A percentile compares a stretch with the other conserved stretches of the same genome.
Conservation (phyloP, 2,113 vertebrate genomes). For the Elgaria multicarinata region DNA sequence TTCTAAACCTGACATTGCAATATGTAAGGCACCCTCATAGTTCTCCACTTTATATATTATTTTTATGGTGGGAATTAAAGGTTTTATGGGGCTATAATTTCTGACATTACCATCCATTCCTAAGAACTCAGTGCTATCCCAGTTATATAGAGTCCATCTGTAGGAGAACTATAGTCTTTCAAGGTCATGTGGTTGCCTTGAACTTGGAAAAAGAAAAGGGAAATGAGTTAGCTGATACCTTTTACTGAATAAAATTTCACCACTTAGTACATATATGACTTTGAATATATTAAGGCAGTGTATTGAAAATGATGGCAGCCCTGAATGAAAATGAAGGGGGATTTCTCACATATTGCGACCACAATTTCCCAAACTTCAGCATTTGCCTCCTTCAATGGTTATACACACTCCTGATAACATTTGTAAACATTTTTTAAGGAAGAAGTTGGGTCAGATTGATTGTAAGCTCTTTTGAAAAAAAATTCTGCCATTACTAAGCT, state of each 20-base stretch:
- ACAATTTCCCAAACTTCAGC: background rate
- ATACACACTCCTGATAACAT: background rate
- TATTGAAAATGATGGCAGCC: background rate
- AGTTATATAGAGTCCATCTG: conserved; percentile 55
- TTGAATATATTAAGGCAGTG: background rate
- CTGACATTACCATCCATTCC: conserved; percentile 76
- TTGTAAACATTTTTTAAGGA: background rate
- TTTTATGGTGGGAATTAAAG: conserved; percentile 82
- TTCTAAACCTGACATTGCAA: conserved; percentile 78
- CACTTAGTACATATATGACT: background rate
- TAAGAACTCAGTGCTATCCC: conserved; percentile 66
- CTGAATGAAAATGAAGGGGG: background rate
- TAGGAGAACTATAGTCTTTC: conserved; percentile 64
- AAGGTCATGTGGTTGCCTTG: conserved; percentile 73
- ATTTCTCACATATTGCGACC: background rate
- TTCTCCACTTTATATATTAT: conserved; percentile 83
- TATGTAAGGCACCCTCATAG: conserved; percentile 76
- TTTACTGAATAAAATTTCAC: background rate
- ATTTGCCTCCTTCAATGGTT: too few relatives aligned
- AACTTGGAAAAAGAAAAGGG: conserved; percentile 26
- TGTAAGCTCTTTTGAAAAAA: too few relatives aligned
- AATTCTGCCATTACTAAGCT: too few relatives aligned
- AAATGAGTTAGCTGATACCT: background rate
- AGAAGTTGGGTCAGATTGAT: too few relatives aligned
- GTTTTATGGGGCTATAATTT: conserved; percentile 82